Evolutionary conservation across 2,797 vertebrate genomes (phyloP).

Genomic region (Macroramphosus scolopax): DNA sequence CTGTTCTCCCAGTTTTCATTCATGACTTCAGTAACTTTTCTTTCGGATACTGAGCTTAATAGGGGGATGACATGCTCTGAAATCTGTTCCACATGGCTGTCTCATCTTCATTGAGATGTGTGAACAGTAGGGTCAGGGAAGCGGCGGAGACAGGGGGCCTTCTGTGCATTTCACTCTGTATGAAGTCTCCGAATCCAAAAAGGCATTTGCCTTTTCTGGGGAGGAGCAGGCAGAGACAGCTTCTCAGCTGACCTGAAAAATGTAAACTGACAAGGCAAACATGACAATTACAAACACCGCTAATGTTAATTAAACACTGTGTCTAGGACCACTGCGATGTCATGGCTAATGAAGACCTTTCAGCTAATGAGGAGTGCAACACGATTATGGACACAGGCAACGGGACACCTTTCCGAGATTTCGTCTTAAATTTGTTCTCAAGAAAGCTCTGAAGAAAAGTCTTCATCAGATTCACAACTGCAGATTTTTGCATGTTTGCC

Average conservation of each 20-base stretch:
- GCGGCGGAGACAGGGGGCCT: slow-evolving; percentile 27
- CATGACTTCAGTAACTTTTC: slow-evolving; percentile 40
- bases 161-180: slow-evolving; percentile 44
- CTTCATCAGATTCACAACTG: no score
- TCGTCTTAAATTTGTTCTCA: background rate
- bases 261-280: slow-evolving; percentile 72
- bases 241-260: slow-evolving; percentile 55
- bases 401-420: no score
- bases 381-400: slow-evolving; percentile 54
- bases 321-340: slow-evolving; percentile 50
- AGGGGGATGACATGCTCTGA: slow-evolving; percentile 33
- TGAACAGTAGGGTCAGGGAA: slow-evolving; percentile 37
- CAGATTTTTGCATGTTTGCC: background rate
- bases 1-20: slow-evolving; percentile 49
- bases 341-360: slow-evolving; percentile 70
- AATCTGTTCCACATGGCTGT: slow-evolving; percentile 59
- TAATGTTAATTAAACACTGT: slow-evolving; percentile 72
- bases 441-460: background rate
- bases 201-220: slow-evolving; percentile 38
- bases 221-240: slow-evolving; percentile 25
- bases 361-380: slow-evolving; percentile 67
- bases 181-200: slow-evolving; percentile 40
- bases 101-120: slow-evolving; percentile 52
- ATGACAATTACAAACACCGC: slow-evolving; percentile 69
- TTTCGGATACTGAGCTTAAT: slow-evolving; percentile 36